phyloP scores from a whole-genome alignment of 2,113 vertebrate genomes.

The Prietella phreatophila region DNA sequence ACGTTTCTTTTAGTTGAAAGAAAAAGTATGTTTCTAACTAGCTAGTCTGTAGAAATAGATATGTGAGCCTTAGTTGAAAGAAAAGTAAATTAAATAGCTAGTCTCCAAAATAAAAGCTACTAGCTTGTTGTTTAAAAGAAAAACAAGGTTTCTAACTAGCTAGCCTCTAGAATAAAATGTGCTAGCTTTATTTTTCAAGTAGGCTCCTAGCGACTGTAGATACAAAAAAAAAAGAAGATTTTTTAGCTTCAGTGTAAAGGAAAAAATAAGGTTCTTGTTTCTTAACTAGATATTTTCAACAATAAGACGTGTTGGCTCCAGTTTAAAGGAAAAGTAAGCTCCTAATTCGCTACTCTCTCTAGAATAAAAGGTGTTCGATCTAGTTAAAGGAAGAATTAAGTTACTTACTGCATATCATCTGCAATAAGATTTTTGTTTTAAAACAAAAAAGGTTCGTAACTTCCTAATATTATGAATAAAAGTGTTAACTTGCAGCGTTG shows the following conservation, averaged over 20 bases:
- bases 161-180: not conserved
- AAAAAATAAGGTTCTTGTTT: not conserved
- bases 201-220: not conserved
- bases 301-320: not conserved
- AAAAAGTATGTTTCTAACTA: not conserved
- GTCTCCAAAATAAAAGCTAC: not conserved
- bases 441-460: not conserved
- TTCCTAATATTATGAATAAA: not conserved
- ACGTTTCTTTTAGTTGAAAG: not conserved
- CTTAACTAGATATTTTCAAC: not conserved
- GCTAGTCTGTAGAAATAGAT: not conserved
- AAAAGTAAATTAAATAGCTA: not conserved
- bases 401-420: not conserved
- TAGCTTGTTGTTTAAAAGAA: not conserved
- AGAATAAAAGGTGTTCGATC: not conserved
- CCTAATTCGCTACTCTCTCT: not conserved
- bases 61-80: not conserved
- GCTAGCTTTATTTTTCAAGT: not conserved
- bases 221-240: not conserved
- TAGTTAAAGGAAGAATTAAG: not conserved
- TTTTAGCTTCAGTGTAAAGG: not conserved
- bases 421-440: not conserved
- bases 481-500: not conserved
- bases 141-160: not conserved
- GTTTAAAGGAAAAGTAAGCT: not conserved